Evolutionary conservation across 1,140 invertebrate species (phyloP).

Genomic region (Saccostrea echinata): DNA sequence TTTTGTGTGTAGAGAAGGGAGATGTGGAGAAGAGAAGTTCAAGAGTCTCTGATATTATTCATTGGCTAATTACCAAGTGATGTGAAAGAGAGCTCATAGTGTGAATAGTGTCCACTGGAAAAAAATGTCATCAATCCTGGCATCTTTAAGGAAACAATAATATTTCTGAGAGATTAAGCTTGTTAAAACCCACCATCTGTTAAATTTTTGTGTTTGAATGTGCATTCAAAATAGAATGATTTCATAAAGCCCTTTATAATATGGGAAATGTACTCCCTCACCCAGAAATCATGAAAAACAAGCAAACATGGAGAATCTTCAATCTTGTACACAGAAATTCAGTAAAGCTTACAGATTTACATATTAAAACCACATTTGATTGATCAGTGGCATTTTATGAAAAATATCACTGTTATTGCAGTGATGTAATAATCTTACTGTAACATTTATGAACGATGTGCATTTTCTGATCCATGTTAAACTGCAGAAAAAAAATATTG

Average conservation of each 20-base stretch:
- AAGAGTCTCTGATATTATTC: background rate
- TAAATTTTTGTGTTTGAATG: background rate
- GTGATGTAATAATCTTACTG: background rate
- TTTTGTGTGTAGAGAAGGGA: background rate
- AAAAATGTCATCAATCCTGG: conserved; percentile 12
- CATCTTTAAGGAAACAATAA: conserved; percentile 2
- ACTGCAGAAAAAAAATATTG: too few relatives aligned
- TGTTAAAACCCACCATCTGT: conserved; percentile 27
- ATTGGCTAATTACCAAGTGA: conserved; percentile 25
- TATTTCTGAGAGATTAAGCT: conserved; percentile 35
- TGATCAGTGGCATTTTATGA: conserved; percentile 2
- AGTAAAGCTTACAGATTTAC: conserved; percentile 1
- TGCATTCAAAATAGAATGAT: conserved; percentile 18
- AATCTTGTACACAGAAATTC: background rate
- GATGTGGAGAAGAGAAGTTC: background rate
- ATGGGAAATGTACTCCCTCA: conserved; percentile 22
- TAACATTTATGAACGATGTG: background rate
- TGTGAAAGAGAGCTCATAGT: background rate
- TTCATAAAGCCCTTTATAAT: background rate
- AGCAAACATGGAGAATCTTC: background rate
- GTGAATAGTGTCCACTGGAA: conserved; percentile 24
- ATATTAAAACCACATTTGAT: conserved; percentile 15
- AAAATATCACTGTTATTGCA: background rate
- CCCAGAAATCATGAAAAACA: background rate
- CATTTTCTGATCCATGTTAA: background rate